These are phyloP conservation scores for Parotia lawesii DNA, from an alignment of 2,113 vertebrate genomes.

Conservation along the genomic window DNA sequence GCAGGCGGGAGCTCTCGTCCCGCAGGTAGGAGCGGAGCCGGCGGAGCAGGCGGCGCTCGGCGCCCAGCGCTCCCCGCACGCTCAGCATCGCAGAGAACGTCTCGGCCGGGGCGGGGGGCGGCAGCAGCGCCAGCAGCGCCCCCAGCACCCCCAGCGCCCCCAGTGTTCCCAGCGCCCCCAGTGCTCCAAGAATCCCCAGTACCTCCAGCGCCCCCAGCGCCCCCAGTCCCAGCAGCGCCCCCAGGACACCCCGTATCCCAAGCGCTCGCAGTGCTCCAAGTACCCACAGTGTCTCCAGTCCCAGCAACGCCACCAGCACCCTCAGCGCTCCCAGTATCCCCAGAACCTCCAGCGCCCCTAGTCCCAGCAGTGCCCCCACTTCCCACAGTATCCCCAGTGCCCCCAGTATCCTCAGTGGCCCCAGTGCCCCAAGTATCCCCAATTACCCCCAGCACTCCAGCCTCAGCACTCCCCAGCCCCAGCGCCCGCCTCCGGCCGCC, in stretches of 20 bases:
- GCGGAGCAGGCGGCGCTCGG: slow-evolving; percentile 5
- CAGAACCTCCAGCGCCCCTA: background rate
- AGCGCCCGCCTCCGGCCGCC: background rate
- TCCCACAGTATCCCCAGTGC: background rate
- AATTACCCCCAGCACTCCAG: background rate
- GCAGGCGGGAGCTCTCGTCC: slow-evolving; percentile 15
- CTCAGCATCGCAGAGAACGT: slow-evolving; percentile 20
- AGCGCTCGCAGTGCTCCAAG: background rate
- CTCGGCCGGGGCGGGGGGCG: background rate
- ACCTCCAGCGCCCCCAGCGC: background rate
- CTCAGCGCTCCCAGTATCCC: background rate
- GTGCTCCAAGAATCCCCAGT: background rate
- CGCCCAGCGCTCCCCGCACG: background rate
- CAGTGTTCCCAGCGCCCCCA: background rate
- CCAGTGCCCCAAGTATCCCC: background rate
- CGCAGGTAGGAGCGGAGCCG: slow-evolving; percentile 1
- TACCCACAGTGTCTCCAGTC: rapidly evolving
- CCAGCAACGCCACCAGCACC: background rate
- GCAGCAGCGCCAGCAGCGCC: background rate
- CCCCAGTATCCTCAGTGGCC: background rate
- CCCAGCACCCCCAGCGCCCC: background rate
- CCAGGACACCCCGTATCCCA: background rate
- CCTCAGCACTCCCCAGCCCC: background rate
- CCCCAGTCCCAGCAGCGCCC: background rate
- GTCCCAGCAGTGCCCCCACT: background rate